Percentiles rank a stretch among this genome's conserved stretches.
Conservation (phyloP, 2,888 invertebrate species). For the Leucophora obtusa region DNA sequence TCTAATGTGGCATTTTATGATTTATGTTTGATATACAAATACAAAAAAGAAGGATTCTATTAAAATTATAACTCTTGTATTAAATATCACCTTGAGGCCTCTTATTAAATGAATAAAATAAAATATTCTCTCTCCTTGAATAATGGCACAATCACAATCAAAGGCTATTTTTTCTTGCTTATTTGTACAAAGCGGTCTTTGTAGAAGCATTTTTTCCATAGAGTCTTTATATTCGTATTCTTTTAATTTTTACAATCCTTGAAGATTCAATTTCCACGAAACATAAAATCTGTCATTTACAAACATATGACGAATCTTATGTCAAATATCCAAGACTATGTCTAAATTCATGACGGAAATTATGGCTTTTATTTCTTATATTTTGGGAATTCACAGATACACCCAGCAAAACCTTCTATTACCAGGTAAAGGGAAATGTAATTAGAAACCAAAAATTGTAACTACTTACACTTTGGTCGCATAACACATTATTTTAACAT, state of each 20-base stretch:
- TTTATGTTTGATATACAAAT: neutral
- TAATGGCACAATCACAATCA: neutral
- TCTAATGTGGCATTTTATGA: neutral
- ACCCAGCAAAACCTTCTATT: too few species aligned
- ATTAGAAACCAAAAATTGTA: too few species aligned
- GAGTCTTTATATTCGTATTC: slow-evolving; percentile 12
- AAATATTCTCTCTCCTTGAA: neutral
- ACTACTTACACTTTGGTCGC: too few species aligned
- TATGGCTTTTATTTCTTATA: too few species aligned
- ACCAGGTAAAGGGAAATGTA: too few species aligned
- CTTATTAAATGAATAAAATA: neutral
- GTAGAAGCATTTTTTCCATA: neutral
- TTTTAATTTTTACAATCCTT: slow-evolving; percentile 22
- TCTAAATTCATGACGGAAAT: too few species aligned
- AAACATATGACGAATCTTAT: neutral
- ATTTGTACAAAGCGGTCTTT: neutral
- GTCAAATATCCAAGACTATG: neutral
- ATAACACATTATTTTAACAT: too few species aligned
- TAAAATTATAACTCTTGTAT: neutral
- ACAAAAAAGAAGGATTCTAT: neutral
- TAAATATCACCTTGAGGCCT: neutral
- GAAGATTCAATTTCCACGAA: slow-evolving; percentile 18
- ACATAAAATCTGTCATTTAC: neutral
- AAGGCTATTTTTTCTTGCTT: slow-evolving; percentile 3
- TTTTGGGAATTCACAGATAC: too few species aligned